A percentile compares a stretch with the other conserved stretches of the same genome.
Evolutionary conservation across 2,888 invertebrate species (phyloP).

Genomic region (Brenthis daphne): DNA sequence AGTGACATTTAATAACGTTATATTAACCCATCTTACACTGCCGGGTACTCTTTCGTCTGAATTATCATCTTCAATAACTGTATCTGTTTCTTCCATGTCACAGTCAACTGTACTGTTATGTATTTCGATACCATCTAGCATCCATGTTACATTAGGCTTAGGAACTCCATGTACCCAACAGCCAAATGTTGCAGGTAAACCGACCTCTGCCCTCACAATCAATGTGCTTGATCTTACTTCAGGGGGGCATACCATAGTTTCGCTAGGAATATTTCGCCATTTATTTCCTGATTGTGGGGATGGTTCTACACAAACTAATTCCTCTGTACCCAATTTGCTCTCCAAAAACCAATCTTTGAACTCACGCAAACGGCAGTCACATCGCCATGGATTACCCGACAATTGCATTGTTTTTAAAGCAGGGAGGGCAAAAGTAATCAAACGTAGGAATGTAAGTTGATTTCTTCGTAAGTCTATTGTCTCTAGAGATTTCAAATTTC

Average conservation of each 20-base stretch:
- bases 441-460: conserved; percentile 85
- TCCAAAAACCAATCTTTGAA: conserved; percentile 92
- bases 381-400: conserved; percentile 94
- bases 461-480: conserved; percentile 92
- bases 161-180: conserved; percentile 93
- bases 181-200: conserved; percentile 90
- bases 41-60: conserved; percentile 73
- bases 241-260: conserved; percentile 92
- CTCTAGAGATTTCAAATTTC: conserved; percentile 87
- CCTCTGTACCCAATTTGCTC: conserved; percentile 88
- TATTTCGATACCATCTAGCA: conserved; percentile 86
- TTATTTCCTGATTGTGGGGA: conserved; percentile 84
- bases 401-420: conserved; percentile 90
- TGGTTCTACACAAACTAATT: conserved; percentile 89
- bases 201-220: conserved; percentile 88
- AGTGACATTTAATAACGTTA: conserved; percentile 91
- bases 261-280: conserved; percentile 89
- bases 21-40: conserved; percentile 87
- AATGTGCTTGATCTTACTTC: conserved; percentile 85
- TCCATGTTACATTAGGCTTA: conserved; percentile 91
- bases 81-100: conserved; percentile 75
- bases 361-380: conserved; percentile 92
- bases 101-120: conserved; percentile 74
- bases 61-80: conserved; percentile 66
- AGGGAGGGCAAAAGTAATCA: conserved; percentile 84